Base-by-base conservation (phyloP, 2,888 invertebrate species). In the Pristionchus maxplancki region DNA sequence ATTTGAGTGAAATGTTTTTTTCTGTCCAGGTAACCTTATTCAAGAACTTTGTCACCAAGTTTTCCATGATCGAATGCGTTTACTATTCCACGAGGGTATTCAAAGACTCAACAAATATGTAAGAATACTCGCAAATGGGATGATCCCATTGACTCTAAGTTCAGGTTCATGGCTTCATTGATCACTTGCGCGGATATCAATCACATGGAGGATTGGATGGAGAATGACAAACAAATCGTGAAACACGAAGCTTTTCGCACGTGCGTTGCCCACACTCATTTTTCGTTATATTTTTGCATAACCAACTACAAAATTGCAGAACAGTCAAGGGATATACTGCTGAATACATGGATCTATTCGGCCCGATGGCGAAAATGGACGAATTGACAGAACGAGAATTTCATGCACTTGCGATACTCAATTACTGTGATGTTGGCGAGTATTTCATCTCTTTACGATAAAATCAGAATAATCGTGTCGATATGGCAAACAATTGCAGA, bases 161-260 rank as follows among this genome's bases (percentile, higher is more conserved):
- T 74, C 24, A 74, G 74, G n/a, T 40, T 40, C 37, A 74, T 74
- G 74, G 24, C 40, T 40, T 74, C 74, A 37, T 74, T 74, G 40
- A 74, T 74, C 24, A 74, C 74, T 9, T 74, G 74, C 40, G 40
- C 31, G 15, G 74, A 74, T n/a, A 3, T 11, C 40, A 31, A 20
- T 1, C n/a, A 74, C 9, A 40, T 74, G 24, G 74, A 74, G 9
- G 9, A 40, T 8, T 74, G 74, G 74, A 74, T 74, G 9, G 31
- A 11, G 9, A 40, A 74, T 20, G 74, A 40, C 13, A 24, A 24
- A 11, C 6, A 34, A 4, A 15, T 11, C 17, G 67, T 40, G 74
- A 74, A 37, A 34, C 31, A 34, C 11, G 40, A 37, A 9, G 40
- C 37, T 17, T 40, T 74, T 24, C 74, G 9, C 17, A 8, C 74